These are phyloP conservation scores for Molossus alvarezi DNA, from an alignment of 2,797 vertebrate species.

Conservation along the genomic window DNA sequence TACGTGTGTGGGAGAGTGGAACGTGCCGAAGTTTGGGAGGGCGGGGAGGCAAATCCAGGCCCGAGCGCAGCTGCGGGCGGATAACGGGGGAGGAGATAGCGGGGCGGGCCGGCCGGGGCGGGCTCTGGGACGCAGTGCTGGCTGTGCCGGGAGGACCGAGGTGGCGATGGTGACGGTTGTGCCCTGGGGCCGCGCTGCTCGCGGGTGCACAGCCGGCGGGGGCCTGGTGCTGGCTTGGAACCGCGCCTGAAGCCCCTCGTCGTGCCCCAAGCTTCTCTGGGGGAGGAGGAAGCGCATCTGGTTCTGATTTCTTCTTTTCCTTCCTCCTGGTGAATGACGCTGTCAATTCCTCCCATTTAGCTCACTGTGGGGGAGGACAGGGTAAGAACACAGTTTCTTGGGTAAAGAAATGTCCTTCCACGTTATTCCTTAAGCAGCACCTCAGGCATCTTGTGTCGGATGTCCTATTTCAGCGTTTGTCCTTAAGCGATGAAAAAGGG, in stretches of 20 bases:
- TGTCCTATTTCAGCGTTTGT: conserved; percentile 38
- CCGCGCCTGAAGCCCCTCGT: not conserved
- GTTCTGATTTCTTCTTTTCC: not conserved
- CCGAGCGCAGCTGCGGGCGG: conserved; percentile 72
- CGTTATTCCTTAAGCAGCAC: not conserved
- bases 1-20: not conserved
- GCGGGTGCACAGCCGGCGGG: not conserved
- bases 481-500: conserved; percentile 49
- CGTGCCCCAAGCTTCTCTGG: not conserved
- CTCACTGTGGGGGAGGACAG: not conserved
- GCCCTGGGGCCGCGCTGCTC: not conserved
- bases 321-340: not conserved
- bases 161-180: not conserved
- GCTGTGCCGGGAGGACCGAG: conserved; percentile 57
- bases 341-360: not conserved
- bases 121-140: conserved; percentile 45
- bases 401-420: conserved; percentile 53
- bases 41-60: conserved; percentile 71
- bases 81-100: conserved; percentile 84
- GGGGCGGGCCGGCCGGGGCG: conserved; percentile 76
- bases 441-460: conserved; percentile 1
- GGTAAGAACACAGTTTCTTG: conserved; percentile 7
- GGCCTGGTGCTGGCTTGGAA: not conserved
- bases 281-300: not conserved
- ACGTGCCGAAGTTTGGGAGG: conserved; percentile 36